Conservation (phyloP, 2,113 vertebrate genomes). For the Nothocercus nigrocapillus region DNA sequence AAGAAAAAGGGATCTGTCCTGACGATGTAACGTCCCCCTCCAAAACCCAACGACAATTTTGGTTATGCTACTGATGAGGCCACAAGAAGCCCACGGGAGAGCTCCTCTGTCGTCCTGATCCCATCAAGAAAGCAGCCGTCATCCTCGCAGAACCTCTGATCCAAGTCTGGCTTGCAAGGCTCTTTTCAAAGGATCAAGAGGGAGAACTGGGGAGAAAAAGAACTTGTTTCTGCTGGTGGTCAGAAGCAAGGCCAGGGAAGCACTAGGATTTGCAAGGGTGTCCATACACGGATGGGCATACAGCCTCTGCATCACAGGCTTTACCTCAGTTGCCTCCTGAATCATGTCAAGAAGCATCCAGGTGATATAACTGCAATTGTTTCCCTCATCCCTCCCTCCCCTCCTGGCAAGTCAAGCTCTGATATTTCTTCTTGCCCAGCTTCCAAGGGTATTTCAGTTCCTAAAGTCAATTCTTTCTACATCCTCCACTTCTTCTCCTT, state of each 20-base stretch:
- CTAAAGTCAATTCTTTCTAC: background rate
- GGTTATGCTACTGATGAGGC: background rate
- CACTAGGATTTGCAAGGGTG: rapidly evolving
- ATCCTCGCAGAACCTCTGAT: background rate
- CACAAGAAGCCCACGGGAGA: background rate
- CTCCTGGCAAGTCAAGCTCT: background rate
- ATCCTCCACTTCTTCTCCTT: background rate
- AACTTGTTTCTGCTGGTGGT: background rate
- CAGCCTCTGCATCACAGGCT: background rate
- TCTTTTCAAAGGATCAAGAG: background rate
- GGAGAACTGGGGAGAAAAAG: background rate
- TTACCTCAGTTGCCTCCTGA: background rate
- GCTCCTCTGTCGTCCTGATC: background rate
- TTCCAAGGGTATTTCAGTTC: background rate
- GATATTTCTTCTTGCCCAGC: background rate
- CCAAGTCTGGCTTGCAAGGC: background rate
- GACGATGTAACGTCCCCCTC: background rate
- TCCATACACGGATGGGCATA: background rate
- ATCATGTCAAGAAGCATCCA: background rate
- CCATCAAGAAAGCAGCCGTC: background rate
- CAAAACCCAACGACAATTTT: background rate
- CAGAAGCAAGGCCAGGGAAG: background rate
- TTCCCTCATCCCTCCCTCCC: background rate
- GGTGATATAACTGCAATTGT: background rate
- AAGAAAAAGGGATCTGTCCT: background rate